Evolutionary conservation across 2,797 vertebrate species (phyloP), one percentile per base, ranked within the genome.

Genomic region (Pagetopsis macropterus): DNA sequence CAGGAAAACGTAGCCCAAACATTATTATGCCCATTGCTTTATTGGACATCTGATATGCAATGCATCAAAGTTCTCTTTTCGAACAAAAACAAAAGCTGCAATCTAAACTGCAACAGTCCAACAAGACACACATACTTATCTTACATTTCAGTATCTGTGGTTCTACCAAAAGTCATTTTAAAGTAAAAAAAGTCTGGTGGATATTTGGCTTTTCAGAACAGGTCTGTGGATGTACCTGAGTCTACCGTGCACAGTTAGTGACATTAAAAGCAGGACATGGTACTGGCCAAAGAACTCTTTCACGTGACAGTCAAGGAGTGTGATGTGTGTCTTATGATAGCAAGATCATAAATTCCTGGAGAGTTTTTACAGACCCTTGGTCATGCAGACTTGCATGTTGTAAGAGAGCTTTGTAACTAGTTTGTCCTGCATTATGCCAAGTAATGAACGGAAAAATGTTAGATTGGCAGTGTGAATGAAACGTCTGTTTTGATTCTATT

Each of bases 261-360:
- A 62, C 45, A 40, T 44, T 61, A 33, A 44, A n/a, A 58, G 33
- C 21, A 59, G 16, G 45, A 63, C 40, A 9, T 13, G 14, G n/a
- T 37, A 43, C 27, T 10, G 43, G 55, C 31, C 67, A 68, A 46
- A 66, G 3, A 72, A 59, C 48, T 45, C 44, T 57, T 78, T 72
- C 16, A 68, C 54, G 65, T 72, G 37, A 65, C 60, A 31, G 27
- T 59, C n/a, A 31, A 48, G 56, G 10, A 58, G 48, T 60, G 58
- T 56, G 40, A 73, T 59, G 40, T 59, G n/a, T 74, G 23, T 83
- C 61, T 57, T 59, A 23, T 64, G 75, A 73, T 70, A 50, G 17
- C 17, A 50, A 65, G 27, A 57, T 41, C 5, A n/a, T 75, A 66
- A 71, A 72, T 79, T 75, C 63, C 43, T 67, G 4, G 2, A 65